Percentiles rank a stretch among this genome's conserved stretches.
phyloP scores from a whole-genome alignment of 2,113 vertebrate genomes.

The Heterochromis multidens region DNA sequence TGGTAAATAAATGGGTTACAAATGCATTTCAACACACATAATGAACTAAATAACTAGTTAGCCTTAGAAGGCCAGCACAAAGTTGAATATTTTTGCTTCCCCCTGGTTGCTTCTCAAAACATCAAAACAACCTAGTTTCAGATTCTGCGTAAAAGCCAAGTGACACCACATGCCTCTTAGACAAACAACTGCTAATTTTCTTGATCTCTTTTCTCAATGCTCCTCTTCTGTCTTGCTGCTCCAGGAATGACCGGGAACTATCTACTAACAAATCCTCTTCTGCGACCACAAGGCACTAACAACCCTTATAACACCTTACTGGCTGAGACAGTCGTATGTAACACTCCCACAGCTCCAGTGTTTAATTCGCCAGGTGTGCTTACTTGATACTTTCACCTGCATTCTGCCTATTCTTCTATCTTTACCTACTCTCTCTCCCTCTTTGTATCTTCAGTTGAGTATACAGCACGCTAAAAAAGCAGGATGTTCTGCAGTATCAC shows the following conservation, averaged over 20 bases:
- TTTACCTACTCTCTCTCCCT: neutral
- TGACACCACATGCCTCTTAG: neutral
- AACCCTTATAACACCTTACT: constrained; percentile 99
- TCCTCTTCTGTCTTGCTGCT: constrained; percentile 88
- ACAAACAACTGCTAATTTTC: neutral
- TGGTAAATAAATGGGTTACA: neutral
- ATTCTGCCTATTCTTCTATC: constrained; percentile 33
- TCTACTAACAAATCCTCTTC: constrained; percentile 99
- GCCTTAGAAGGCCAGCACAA: neutral
- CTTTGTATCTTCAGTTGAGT: constrained; percentile 20
- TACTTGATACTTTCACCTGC: constrained; percentile 75
- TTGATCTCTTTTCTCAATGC: constrained; percentile 43
- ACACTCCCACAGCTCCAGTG: constrained; percentile 97
- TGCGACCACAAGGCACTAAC: constrained; percentile 99
- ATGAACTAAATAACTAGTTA: neutral
- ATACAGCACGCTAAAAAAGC: constrained; percentile 30
- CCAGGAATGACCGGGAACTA: constrained; percentile 99
- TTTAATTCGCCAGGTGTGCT: constrained; percentile 99
- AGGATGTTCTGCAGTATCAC: constrained; percentile 52
- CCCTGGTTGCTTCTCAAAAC: neutral
- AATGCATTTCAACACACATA: neutral
- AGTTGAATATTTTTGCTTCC: neutral
- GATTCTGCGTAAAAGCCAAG: neutral
- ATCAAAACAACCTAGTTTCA: neutral
- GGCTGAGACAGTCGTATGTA: constrained; percentile 99